Conservation (phyloP, 2,888 invertebrate genomes). For the Chymomyza fuscimana region DNA sequence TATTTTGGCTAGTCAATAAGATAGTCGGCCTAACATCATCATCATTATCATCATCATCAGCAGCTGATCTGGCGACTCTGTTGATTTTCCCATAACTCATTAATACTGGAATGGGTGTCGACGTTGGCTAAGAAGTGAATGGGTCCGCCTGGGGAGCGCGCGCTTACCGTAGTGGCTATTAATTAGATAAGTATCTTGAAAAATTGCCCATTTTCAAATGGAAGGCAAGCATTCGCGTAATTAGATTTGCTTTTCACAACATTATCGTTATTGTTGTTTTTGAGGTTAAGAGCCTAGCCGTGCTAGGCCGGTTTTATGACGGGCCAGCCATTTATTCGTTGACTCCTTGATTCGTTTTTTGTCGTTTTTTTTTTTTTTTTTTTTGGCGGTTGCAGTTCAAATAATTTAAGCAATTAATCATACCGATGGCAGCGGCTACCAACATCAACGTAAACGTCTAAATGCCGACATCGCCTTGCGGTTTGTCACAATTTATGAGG, state of each 20-base stretch:
- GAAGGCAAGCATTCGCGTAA: conserved; percentile 78
- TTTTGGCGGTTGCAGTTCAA: conserved; percentile 68
- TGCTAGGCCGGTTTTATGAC: too few species aligned
- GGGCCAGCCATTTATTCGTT: too few species aligned
- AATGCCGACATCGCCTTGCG: conserved; percentile 56
- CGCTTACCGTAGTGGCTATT: conserved; percentile 68
- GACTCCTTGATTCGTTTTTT: too few species aligned
- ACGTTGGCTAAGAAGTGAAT: conserved; percentile 15
- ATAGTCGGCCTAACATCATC: not conserved
- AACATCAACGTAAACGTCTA: conserved; percentile 34
- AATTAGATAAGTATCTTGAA: conserved; percentile 80
- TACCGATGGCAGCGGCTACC: conserved; percentile 35
- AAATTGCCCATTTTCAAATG: conserved; percentile 79
- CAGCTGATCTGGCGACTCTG: conserved; percentile 20
- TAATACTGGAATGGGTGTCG: conserved; percentile 46
- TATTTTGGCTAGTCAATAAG: not conserved
- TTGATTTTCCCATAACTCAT: conserved; percentile 69
- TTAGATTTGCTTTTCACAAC: conserved; percentile 79
- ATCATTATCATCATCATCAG: conserved; percentile 21
- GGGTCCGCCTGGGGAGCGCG: conserved; percentile 22
- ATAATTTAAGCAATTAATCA: conserved; percentile 70
- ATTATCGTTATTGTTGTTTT: conserved; percentile 58
- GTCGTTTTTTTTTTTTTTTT: conserved; percentile 50
- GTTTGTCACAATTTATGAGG: conserved; percentile 76
- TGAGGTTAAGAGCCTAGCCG: not conserved